A percentile compares a stretch with the other conserved stretches of the same genome.
These are phyloP conservation scores for Tetheella fluctuosa DNA, from an alignment of 2,888 invertebrate species.

Conservation along the genomic window DNA sequence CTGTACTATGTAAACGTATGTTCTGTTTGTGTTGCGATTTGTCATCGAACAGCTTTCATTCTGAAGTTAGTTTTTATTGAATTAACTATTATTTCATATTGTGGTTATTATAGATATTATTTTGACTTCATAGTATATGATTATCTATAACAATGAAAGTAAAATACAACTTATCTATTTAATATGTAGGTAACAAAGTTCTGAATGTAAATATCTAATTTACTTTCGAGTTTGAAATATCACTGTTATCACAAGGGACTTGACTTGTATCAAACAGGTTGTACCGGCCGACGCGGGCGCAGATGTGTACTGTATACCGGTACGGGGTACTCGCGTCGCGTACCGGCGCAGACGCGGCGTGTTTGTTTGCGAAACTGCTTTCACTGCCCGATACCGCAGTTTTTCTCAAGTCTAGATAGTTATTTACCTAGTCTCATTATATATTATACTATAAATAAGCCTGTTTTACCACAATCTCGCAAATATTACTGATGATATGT, in stretches of 20 bases:
- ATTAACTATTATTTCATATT: slow-evolving; percentile 17
- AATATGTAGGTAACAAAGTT: too few relatives aligned
- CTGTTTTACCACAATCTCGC: too few relatives aligned
- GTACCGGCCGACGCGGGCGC: not conserved
- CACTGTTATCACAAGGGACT: slow-evolving; percentile 53
- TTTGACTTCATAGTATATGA: not conserved
- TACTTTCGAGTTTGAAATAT: slow-evolving; percentile 58
- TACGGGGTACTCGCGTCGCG: not conserved
- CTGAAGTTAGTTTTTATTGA: slow-evolving; percentile 20
- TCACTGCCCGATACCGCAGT: slow-evolving; percentile 48
- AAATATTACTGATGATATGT: too few relatives aligned
- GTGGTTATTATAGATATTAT: too few relatives aligned
- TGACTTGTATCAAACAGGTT: slow-evolving; percentile 46
- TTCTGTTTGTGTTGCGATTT: not conserved
- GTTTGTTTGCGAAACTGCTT: slow-evolving; percentile 44
- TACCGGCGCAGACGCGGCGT: slow-evolving; percentile 15
- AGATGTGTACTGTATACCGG: not conserved
- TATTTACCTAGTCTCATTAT: too few relatives aligned
- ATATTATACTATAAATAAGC: too few relatives aligned
- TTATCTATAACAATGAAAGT: too few relatives aligned
- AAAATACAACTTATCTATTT: too few relatives aligned
- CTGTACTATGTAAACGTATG: not conserved
- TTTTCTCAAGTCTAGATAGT: slow-evolving; percentile 37
- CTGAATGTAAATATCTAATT: slow-evolving; percentile 47
- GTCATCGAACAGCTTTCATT: not conserved